A percentile compares a stretch with the other conserved stretches of the same genome.
Evolutionary conservation across 23 tunicate species (phyloP).

Genomic region (Aplidium turbinatum): DNA sequence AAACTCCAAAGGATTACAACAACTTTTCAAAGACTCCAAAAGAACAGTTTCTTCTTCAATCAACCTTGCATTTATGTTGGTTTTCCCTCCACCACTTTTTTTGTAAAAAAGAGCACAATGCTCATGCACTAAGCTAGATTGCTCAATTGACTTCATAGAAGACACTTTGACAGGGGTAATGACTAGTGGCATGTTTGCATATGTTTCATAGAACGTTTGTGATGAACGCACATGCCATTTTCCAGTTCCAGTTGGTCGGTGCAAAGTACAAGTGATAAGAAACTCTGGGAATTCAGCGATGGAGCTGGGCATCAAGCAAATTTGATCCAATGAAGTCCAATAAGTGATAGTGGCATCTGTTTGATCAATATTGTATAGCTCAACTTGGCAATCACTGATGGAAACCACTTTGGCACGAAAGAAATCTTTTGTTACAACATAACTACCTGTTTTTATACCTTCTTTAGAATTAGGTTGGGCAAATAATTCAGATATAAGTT

Average conservation of each 20-base stretch:
- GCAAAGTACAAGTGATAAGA: slow-evolving; percentile 34
- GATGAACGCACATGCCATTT: slow-evolving; percentile 3
- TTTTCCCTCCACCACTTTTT: not conserved
- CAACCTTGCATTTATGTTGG: slow-evolving; percentile 37
- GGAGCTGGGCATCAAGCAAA: slow-evolving; percentile 6
- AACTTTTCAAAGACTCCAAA: not conserved
- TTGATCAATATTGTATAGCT: slow-evolving; percentile 40
- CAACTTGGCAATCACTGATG: slow-evolving; percentile 10
- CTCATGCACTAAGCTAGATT: not conserved
- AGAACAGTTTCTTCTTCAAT: slow-evolving; percentile 34
- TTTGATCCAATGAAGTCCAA: not conserved
- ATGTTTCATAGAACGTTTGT: slow-evolving; percentile 3
- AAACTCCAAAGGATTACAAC: slow-evolving; percentile 21
- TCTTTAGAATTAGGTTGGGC: not conserved
- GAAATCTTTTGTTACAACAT: slow-evolving; percentile 19
- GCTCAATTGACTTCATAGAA: slow-evolving; percentile 2
- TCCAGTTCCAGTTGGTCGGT: slow-evolving; percentile 26
- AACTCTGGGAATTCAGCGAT: slow-evolving; percentile 38
- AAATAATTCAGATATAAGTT: not conserved
- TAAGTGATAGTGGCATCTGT: slow-evolving; percentile 16
- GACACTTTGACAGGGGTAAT: slow-evolving; percentile 29
- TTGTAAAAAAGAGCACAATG: slow-evolving; percentile 47
- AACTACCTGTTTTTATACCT: slow-evolving; percentile 4
- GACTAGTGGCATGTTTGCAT: slow-evolving; percentile 5
- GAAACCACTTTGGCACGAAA: slow-evolving; percentile 31